Evolutionary conservation across 2,888 invertebrate species (phyloP), one percentile per base, ranked within the genome.

Genomic region (Eulithis testata): DNA sequence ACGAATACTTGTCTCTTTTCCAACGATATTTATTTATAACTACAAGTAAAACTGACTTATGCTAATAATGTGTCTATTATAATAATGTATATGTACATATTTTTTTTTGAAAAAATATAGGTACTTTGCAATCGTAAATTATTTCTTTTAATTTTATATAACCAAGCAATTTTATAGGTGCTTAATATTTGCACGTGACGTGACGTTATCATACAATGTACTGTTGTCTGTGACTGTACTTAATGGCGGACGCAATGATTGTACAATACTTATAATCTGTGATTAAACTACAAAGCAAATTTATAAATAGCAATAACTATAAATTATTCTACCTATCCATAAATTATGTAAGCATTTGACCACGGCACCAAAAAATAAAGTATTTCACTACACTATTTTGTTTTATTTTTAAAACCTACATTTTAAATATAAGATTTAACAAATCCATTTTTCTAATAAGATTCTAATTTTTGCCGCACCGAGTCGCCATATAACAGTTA

Each of bases 241-340:
- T 50, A 40, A 45, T 6, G 8, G 27, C 57, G 65, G 65, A 65
- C 65, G 65, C 65, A 57, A 65, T 57, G 53, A 54, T 54, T 57
- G 31, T 49, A 49, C 11, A 53, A 49, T 62, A 21, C 14, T 6
- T 21, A 45, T 50, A 11, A 12, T 49, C 8, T 51, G 31, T 37
- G 12, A 45, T 12, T 36, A 12, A 31, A 9, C 11, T 27, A 51
- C 31, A 12, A 47, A 45, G 54, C 27, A 55, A 12, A 55, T 21
- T 43, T 40, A 21, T 43, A 7, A 6, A 43, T 36, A 44, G 37
- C n/a, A 37, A 27, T 52, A 37, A 37, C 12, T n/a, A n/a, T 45
- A 3, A 45, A n/a, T n/a, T n/a, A 21, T 21, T 21, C 21, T 21
- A 21, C 2, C 21, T 21, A 21, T 21, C 21, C 2, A 45, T 4